Conservation (phyloP, 2,797 vertebrate genomes). For the Eulemur coronatus region DNA sequence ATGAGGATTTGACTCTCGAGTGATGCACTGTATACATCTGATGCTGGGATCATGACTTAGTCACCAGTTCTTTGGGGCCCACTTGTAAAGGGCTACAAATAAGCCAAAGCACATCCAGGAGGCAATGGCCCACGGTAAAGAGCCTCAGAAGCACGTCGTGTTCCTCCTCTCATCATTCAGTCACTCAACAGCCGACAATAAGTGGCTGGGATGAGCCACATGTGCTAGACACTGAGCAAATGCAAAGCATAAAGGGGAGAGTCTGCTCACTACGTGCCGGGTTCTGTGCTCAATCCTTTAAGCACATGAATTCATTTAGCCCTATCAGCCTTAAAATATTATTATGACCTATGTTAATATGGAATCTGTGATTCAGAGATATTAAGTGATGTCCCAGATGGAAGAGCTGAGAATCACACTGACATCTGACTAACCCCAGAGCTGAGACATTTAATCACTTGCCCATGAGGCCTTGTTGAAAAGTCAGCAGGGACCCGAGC, state of each 20-base stretch:
- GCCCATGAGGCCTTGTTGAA: background rate
- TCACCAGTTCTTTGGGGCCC: background rate
- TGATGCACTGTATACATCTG: background rate
- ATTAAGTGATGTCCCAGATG: background rate
- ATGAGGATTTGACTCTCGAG: background rate
- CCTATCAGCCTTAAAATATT: background rate
- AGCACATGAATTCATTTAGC: background rate
- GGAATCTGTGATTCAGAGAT: slow-evolving; percentile 27
- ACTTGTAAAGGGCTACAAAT: background rate
- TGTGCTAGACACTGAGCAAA: background rate
- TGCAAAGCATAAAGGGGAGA: background rate
- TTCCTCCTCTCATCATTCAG: background rate
- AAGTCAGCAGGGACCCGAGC: background rate
- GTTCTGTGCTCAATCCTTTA: background rate
- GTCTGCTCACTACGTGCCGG: background rate
- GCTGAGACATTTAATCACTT: background rate
- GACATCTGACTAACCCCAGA: background rate
- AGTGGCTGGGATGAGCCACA: background rate
- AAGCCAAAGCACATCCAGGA: background rate
- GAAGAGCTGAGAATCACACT: background rate
- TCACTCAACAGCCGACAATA: background rate
- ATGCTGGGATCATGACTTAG: background rate
- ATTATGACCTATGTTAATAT: background rate
- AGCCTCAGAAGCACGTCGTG: background rate
- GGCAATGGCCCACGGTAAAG: background rate